Evolutionary conservation across 2,797 vertebrate species (phyloP).

Genomic region (Taenioides sp.): DNA sequence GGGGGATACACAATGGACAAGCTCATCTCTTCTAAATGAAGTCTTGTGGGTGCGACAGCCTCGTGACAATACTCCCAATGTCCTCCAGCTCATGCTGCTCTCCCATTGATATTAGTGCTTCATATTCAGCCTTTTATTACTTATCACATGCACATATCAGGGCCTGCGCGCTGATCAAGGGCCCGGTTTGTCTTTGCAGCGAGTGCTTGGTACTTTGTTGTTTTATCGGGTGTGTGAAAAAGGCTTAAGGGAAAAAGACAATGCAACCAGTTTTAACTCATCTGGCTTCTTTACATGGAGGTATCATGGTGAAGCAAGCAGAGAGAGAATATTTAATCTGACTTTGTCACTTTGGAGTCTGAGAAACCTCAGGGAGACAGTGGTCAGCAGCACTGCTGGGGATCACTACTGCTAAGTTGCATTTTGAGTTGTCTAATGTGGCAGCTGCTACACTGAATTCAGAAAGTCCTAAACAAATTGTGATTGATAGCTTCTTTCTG

Average conservation of each 20-base stretch:
- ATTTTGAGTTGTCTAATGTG: slow-evolving; percentile 23
- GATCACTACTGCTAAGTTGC: slow-evolving; percentile 48
- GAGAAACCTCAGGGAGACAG: slow-evolving; percentile 54
- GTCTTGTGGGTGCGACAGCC: slow-evolving; percentile 39
- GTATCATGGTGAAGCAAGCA: slow-evolving; percentile 55
- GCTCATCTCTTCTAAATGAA: slow-evolving; percentile 53
- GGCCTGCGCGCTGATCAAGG: slow-evolving; percentile 65
- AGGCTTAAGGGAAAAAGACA: slow-evolving; percentile 73
- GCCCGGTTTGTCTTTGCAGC: slow-evolving; percentile 50
- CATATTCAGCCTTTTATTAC: slow-evolving; percentile 62
- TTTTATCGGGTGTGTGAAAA: slow-evolving; percentile 75
- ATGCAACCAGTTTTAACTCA: slow-evolving; percentile 74
- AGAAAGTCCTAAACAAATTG: not conserved
- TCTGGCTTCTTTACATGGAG: slow-evolving; percentile 63
- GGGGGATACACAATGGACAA: slow-evolving; percentile 45
- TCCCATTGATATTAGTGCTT: slow-evolving; percentile 55
- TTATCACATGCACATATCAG: slow-evolving; percentile 64
- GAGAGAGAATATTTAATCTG: slow-evolving; percentile 76
- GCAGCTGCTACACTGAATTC: not conserved
- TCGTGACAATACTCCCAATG: slow-evolving; percentile 54
- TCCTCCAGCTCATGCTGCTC: slow-evolving; percentile 60
- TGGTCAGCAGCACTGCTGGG: slow-evolving; percentile 68
- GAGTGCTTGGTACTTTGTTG: slow-evolving; percentile 56
- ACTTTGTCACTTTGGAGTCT: slow-evolving; percentile 67
- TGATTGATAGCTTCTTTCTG: too few relatives aligned